These are phyloP conservation scores for Saturnia pavonia DNA, from an alignment of 2,888 invertebrate genomes.

Conservation along the genomic window DNA sequence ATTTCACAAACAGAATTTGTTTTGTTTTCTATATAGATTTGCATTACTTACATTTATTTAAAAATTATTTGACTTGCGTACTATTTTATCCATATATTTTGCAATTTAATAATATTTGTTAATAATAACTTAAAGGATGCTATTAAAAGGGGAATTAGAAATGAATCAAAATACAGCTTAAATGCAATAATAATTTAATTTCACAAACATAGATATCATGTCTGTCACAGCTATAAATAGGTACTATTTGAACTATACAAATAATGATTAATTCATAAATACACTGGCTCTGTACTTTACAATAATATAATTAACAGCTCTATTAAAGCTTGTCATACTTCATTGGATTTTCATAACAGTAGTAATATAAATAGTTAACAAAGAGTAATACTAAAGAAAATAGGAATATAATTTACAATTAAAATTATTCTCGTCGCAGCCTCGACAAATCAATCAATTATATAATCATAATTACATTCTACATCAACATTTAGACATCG, in stretches of 20 bases:
- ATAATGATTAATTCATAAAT: conserved; percentile 80
- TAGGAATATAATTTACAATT: conserved; percentile 73
- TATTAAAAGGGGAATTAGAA: conserved; percentile 18
- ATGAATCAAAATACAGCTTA: conserved; percentile 42
- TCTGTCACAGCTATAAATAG: conserved; percentile 72
- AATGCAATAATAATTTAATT: conserved; percentile 79
- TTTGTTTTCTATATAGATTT: conserved; percentile 4
- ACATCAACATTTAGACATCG: conserved; percentile 23
- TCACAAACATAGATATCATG: conserved; percentile 70
- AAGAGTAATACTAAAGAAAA: conserved; percentile 72
- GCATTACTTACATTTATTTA: not conserved
- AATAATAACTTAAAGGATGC: not conserved
- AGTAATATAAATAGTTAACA: conserved; percentile 81
- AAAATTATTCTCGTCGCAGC: conserved; percentile 53
- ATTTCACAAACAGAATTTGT: not conserved
- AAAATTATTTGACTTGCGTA: not conserved
- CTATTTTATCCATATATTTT: not conserved
- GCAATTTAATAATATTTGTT: not conserved
- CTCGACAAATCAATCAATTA: conserved; percentile 34
- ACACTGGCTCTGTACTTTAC: conserved; percentile 79
- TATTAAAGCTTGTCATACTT: conserved; percentile 77
- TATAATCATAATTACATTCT: conserved; percentile 7
- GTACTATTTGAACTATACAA: conserved; percentile 79
- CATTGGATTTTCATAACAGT: conserved; percentile 75
- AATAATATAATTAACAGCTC: conserved; percentile 77